These are phyloP conservation scores for Diarsia mendica DNA, from an alignment of 2,888 invertebrate species.

Conservation along the genomic window DNA sequence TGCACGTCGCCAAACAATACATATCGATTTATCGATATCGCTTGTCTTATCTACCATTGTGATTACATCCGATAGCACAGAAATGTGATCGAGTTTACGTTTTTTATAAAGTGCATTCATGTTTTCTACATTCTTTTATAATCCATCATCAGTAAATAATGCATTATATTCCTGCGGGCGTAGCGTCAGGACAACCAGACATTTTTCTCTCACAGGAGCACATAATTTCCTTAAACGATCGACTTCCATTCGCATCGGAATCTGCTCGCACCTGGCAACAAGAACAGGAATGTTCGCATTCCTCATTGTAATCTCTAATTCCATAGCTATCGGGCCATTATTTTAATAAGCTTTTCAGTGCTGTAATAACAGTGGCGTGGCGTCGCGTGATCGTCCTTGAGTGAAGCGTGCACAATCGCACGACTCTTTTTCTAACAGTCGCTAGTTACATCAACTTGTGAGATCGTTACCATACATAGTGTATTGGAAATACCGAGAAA, in stretches of 20 bases:
- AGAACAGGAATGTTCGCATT: conserved; percentile 80
- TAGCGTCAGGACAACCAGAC: conserved; percentile 39
- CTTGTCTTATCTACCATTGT: conserved; percentile 65
- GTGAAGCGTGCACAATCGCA: conserved; percentile 79
- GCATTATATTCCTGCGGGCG: conserved; percentile 20
- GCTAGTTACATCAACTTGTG: conserved; percentile 72
- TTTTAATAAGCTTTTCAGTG: conserved; percentile 82
- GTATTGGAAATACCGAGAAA: conserved; percentile 70
- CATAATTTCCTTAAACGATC: conserved; percentile 70
- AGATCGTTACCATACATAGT: conserved; percentile 68
- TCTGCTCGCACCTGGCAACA: conserved; percentile 71
- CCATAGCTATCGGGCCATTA: conserved; percentile 76
- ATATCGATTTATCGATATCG: conserved; percentile 75
- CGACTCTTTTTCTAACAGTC: conserved; percentile 75
- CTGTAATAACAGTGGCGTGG: conserved; percentile 71
- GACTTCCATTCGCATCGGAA: conserved; percentile 58
- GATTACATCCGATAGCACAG: conserved; percentile 58
- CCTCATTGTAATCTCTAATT: conserved; percentile 80
- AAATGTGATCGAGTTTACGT: conserved; percentile 26
- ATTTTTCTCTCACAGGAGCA: conserved; percentile 60
- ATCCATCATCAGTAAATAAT: conserved; percentile 35
- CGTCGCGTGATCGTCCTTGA: conserved; percentile 84
- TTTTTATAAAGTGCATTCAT: conserved; percentile 36
- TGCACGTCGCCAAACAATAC: conserved; percentile 55
- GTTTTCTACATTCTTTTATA: conserved; percentile 32